phyloP scores from a whole-genome alignment of 2,113 vertebrate genomes.

The Ginglymostoma cirratum region DNA sequence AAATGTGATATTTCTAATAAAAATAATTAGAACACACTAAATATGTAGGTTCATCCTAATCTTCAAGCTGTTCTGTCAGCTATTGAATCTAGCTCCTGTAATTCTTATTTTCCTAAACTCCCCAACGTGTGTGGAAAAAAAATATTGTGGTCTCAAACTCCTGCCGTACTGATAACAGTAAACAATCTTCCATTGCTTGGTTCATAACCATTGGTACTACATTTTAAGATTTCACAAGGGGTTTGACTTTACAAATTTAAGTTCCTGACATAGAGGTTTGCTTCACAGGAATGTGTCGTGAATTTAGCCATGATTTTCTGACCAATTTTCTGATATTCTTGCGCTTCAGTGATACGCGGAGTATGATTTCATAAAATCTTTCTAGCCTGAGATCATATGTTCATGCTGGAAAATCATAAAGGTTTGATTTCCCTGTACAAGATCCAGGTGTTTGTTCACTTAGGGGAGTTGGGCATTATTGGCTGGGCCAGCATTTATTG shows the following conservation, averaged over 20 bases:
- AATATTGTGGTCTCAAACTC: neutral
- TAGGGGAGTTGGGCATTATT: no score
- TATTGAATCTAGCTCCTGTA: neutral
- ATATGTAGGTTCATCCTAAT: neutral
- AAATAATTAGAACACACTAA: neutral
- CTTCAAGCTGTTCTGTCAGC: neutral
- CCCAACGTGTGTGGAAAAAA: neutral
- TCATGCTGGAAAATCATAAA: neutral
- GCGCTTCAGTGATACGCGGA: neutral
- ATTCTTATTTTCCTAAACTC: neutral
- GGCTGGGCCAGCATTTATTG: no score
- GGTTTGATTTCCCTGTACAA: neutral
- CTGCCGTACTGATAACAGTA: neutral
- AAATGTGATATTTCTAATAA: neutral
- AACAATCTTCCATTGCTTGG: neutral
- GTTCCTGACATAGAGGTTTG: neutral
- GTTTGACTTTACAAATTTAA: neutral
- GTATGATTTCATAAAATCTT: neutral
- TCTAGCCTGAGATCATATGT: neutral
- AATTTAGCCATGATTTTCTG: neutral
- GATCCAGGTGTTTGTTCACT: neutral
- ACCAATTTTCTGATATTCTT: neutral
- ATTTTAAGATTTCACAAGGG: neutral
- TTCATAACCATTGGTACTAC: neutral
- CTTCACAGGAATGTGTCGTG: neutral